A percentile compares a stretch with the other conserved stretches of the same genome.
Conservation (phyloP, 2,888 invertebrate species). For the Scelioninae gen. 2 region DNA sequence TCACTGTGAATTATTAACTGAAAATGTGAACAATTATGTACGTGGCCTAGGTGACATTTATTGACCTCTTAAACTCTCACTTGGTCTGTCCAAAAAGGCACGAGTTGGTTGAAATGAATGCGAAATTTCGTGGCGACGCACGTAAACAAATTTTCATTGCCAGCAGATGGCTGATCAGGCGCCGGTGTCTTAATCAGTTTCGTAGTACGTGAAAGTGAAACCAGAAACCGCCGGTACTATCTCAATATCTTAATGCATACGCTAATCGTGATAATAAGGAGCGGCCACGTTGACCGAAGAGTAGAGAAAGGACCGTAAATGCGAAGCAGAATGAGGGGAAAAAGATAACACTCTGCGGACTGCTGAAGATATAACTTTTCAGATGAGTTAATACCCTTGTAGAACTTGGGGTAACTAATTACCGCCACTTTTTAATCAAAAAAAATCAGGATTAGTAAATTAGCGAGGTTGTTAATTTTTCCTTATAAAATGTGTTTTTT, state of each 20-base stretch:
- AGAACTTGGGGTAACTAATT: conserved; percentile 31
- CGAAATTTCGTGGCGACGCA: conserved; percentile 47
- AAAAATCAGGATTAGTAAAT: conserved; percentile 12
- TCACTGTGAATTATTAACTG: neutral
- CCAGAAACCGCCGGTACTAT: conserved; percentile 58
- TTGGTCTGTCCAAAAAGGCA: conserved; percentile 33
- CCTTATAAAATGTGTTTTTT: no score
- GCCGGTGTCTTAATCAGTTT: conserved; percentile 60
- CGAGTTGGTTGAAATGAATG: conserved; percentile 40
- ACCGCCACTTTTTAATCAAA: neutral
- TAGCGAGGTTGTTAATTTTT: no score
- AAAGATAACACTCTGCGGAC: conserved; percentile 40
- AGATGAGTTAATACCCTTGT: conserved; percentile 29
- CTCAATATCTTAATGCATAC: conserved; percentile 59
- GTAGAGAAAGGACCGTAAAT: conserved; percentile 55
- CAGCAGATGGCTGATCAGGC: conserved; percentile 56
- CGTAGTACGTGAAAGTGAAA: conserved; percentile 59
- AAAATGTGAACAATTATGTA: conserved; percentile 33
- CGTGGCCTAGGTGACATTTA: conserved; percentile 58
- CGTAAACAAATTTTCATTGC: conserved; percentile 59
- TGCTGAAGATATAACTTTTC: conserved; percentile 31
- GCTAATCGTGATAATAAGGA: conserved; percentile 59
- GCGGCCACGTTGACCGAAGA: conserved; percentile 54
- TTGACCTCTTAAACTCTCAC: conserved; percentile 64
- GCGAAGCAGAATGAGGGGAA: conserved; percentile 40